phyloP scores from a whole-genome alignment of 2,797 vertebrate genomes.

The Odontamblyopus lacepedii region DNA sequence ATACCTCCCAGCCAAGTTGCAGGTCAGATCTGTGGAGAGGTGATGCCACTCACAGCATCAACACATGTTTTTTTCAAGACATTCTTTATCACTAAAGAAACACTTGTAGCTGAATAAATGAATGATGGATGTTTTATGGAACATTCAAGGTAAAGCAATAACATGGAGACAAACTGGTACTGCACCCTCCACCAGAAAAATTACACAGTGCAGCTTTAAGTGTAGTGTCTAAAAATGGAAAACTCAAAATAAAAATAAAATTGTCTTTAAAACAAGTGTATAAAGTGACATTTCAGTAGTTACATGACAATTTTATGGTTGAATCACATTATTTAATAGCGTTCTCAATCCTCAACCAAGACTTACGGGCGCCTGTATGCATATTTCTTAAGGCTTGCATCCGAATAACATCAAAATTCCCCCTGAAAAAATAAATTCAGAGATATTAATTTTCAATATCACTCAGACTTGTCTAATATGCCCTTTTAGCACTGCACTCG shows the following conservation, averaged over 20 bases:
- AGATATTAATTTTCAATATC: background rate
- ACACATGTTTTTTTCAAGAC: too few relatives aligned
- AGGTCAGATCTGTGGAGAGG: too few relatives aligned
- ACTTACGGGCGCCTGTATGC: background rate
- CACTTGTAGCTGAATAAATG: too few relatives aligned
- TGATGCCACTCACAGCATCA: too few relatives aligned
- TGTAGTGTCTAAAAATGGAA: background rate
- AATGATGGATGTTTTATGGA: too few relatives aligned
- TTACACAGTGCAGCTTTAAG: too few relatives aligned
- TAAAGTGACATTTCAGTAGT: background rate
- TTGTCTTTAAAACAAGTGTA: background rate
- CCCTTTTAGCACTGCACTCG: slow-evolving; percentile 10
- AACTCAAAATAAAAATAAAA: background rate
- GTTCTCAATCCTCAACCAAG: background rate
- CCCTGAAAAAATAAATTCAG: background rate
- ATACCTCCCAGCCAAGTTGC: too few relatives aligned
- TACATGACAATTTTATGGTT: background rate
- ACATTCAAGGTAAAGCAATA: too few relatives aligned
- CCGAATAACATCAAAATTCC: background rate
- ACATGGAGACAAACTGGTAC: too few relatives aligned
- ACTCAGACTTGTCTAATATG: background rate
- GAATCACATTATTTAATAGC: background rate
- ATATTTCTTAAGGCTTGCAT: background rate
- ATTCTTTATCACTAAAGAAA: too few relatives aligned
- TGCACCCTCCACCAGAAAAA: too few relatives aligned